Evolutionary conservation across 2,797 vertebrate genomes (phyloP), one percentile per base, ranked within the genome.

Genomic region (Sebastes elongatus): DNA sequence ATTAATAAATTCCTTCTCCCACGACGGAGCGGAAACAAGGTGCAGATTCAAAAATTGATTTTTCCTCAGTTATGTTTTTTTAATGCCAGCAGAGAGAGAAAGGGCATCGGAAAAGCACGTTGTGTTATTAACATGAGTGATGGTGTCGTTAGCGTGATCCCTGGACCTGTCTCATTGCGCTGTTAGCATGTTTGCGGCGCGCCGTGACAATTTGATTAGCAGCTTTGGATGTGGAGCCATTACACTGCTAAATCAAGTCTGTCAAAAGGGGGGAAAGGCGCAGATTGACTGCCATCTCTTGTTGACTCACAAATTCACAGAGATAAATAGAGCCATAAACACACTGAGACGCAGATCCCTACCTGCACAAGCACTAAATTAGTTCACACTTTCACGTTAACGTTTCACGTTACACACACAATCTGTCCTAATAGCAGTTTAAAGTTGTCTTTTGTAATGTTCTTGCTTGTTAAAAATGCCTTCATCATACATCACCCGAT

Each of bases 191-290:
- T 94, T 93, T 81, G 88, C 35, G 23, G 63, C 66, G 16, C 8
- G 30, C 72, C 22, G 30, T 90, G 92, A 92, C 93, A 91, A 88
- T 86, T 85, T 92, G 92, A 93, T 93, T 90, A 91, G 89, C 84
- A 23, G 82, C 86, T 88, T 84, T 80, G 77, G 74, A 79, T 65
- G 67, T 49, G 80, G 66, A 83, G 84, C 65, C 56, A 27, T 63
- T 60, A 69, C 33, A 52, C 65, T 59, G 84, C 89, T 91, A 90
- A 93, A 90, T 91, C 87, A 89, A 81, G 79, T 82, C 92, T 92
- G 89, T 91, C 88, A 56, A 85, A 74, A 68, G 60, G 11, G 60
- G 11, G 76, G 69, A 32, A 71, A 27, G 38, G 28, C 72, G 32
- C 69, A 79, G 84, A 90, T 66, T 77, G 82, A 88, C 77, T 86